Percentiles rank a stretch among this genome's conserved stretches.
These are phyloP conservation scores for Danionella dracula DNA, from an alignment of 2,797 vertebrate genomes.

Conservation along the genomic window DNA sequence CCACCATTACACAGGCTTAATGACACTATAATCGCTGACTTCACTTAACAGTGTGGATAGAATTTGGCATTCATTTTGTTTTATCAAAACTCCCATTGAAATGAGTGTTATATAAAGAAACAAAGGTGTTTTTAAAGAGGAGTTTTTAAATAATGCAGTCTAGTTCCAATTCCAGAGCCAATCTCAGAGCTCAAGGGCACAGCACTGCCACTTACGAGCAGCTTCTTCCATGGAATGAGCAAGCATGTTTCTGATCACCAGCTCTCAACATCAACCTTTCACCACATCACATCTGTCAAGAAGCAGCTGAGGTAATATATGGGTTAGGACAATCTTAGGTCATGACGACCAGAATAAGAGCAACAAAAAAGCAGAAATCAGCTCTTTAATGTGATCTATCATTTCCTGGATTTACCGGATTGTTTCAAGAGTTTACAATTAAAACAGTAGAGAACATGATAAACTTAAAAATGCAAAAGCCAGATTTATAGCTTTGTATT, in stretches of 20 bases:
- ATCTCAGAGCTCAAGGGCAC: background rate
- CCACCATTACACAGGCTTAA: slow-evolving; percentile 46
- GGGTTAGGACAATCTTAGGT: background rate
- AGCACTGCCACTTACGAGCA: background rate
- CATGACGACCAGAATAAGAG: background rate
- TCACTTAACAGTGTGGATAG: slow-evolving; percentile 1
- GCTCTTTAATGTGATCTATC: slow-evolving; percentile 1
- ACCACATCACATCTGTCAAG: background rate
- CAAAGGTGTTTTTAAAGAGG: background rate
- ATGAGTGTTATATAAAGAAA: background rate
- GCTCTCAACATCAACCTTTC: background rate
- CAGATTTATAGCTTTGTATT: no score
- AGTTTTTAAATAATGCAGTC: background rate
- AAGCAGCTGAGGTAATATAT: background rate
- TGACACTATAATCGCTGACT: slow-evolving; percentile 29
- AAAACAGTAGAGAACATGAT: no score
- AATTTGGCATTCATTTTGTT: no score
- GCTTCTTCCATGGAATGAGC: background rate
- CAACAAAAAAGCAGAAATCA: background rate
- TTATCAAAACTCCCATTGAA: no score
- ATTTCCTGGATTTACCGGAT: slow-evolving; percentile 32
- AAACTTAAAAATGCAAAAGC: no score
- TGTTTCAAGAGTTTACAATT: background rate
- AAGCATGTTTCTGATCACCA: background rate
- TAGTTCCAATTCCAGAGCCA: background rate